Conservation (phyloP, 2,888 invertebrate genomes). For the Drosophila pseudotalamancana region DNA sequence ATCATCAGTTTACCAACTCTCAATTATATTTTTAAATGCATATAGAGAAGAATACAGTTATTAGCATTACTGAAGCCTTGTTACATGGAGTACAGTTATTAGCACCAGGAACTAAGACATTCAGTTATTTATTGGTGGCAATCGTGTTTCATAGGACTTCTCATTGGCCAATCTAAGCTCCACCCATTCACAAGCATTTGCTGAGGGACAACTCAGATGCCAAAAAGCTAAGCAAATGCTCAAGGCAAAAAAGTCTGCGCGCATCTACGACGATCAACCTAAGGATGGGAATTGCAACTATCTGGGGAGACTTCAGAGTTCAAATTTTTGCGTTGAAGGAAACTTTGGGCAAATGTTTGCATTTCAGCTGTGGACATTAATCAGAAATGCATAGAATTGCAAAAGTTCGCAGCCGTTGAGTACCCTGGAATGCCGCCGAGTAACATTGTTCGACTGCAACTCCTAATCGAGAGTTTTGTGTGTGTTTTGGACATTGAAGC, state of each 20-base stretch:
- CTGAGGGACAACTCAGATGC: neutral
- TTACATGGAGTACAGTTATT: too few species aligned
- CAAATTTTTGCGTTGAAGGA: constrained; percentile 26
- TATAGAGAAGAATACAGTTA: too few species aligned
- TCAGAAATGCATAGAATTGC: constrained; percentile 81
- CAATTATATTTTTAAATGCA: too few species aligned
- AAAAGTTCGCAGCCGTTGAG: constrained; percentile 56
- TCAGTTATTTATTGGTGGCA: too few species aligned
- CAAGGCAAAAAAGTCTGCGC: neutral
- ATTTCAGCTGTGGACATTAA: constrained; percentile 74
- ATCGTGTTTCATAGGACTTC: too few species aligned
- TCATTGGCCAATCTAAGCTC: too few species aligned
- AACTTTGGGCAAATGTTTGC: constrained; percentile 72
- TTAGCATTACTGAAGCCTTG: too few species aligned
- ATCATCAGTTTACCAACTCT: neutral
- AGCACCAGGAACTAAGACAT: too few species aligned
- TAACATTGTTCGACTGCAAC: constrained; percentile 39
- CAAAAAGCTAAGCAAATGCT: neutral
- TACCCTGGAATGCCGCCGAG: neutral
- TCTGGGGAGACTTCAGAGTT: constrained; percentile 13
- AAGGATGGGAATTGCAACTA: neutral
- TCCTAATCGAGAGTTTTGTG: constrained; percentile 41
- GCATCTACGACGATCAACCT: neutral
- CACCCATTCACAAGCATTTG: neutral
- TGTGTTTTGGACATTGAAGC: constrained; percentile 46